Base-by-base conservation (phyloP, 1,140 invertebrate genomes). In the Asbolus verrucosus region DNA sequence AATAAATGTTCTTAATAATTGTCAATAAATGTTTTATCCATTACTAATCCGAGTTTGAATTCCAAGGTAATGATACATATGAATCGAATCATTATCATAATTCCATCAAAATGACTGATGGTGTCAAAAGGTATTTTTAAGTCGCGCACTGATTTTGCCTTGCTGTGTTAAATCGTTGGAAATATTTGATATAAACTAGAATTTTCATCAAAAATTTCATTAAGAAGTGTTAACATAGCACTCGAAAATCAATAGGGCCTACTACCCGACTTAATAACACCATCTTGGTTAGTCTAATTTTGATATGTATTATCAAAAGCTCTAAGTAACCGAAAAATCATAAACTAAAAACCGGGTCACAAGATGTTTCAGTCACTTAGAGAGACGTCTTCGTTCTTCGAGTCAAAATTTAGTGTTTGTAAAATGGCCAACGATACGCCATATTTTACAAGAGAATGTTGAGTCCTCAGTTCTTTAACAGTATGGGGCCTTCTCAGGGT, bases 191-290 rank as follows among this genome's bases (percentile, higher is more conserved):
- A 39, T 18, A 63, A 63, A 24, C 24, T 1, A 19, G n/a, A 9
- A 39, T 46, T 69, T 66, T 11, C 67, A 60, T 69, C 67, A 69
- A 69, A 62, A 11, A 27, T 63, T 69, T 38, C 16, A 33, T 30
- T 19, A 38, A 59, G 13, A n/a, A 15, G 1, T 5, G 31, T 15
- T 9, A 38, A 63, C 39, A 27, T 16, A 41, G 19, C 19, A 31
- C 9, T 30, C 6, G 38, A 65, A 74, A 69, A 69, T 70, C 73
- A 72, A 72, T 74, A 72, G 73, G 73, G 73, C 73, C 73, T 74
- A 69, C 19, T 69, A 72, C 70, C 27, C 59, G 50, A 67, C 65
- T 73, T 69, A 71, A 72, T 33, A 69, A 62, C 36, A 31, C 24
- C 54, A 41, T 69, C 9, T 30, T 38, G n/a, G 13, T 38, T 59